Conservation (phyloP, 1,140 invertebrate species). For the Delia radicum region DNA sequence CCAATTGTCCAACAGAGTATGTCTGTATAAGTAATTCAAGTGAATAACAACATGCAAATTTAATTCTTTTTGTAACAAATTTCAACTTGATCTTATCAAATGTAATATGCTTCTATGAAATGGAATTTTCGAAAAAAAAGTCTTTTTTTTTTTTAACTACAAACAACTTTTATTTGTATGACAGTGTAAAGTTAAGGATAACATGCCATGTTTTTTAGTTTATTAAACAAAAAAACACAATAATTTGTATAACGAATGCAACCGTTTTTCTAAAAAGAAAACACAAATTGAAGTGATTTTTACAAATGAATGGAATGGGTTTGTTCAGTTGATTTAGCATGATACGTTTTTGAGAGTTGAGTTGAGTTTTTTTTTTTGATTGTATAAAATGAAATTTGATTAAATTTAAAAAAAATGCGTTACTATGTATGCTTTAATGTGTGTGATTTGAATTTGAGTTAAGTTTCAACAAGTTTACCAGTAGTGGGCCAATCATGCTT, state of each 20-base stretch:
- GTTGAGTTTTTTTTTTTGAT: not conserved
- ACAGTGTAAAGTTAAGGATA: not conserved
- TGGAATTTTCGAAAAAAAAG: not conserved
- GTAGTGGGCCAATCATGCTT: conserved; percentile 56
- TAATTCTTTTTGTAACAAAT: too few relatives aligned
- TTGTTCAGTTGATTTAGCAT: not conserved
- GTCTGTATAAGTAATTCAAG: too few relatives aligned
- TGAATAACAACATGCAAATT: too few relatives aligned
- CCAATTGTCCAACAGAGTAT: not conserved
- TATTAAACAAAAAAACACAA: too few relatives aligned
- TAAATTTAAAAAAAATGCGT: not conserved
- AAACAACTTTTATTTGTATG: not conserved
- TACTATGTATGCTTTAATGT: not conserved
- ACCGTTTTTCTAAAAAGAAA: too few relatives aligned
- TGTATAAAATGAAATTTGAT: not conserved
- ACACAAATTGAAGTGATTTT: not conserved
- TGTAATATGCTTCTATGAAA: too few relatives aligned
- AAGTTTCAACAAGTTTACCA: conserved; percentile 41
- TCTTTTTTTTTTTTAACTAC: too few relatives aligned
- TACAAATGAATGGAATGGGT: not conserved
- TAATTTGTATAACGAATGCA: too few relatives aligned
- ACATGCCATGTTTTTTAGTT: not conserved
- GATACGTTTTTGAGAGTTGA: not conserved
- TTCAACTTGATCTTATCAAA: too few relatives aligned
- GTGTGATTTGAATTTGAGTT: not conserved